These are phyloP conservation scores for Acinonyx jubatus DNA, from an alignment of 2,113 vertebrate genomes.

Conservation along the genomic window DNA sequence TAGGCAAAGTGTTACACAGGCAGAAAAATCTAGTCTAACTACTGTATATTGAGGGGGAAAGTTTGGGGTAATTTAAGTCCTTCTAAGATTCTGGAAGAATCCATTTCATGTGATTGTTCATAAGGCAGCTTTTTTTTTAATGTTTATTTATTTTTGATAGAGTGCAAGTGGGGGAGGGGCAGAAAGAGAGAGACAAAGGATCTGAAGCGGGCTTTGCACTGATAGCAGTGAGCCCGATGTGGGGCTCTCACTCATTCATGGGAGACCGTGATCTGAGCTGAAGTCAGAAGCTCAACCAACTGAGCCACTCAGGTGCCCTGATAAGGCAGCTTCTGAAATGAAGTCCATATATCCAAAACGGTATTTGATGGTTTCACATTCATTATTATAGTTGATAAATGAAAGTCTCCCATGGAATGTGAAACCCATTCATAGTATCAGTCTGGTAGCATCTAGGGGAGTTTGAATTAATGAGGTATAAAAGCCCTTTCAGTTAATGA, in stretches of 20 bases:
- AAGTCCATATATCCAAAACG: neutral
- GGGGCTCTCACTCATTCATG: too few species aligned
- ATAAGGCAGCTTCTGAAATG: conserved; percentile 4
- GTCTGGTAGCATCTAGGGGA: neutral
- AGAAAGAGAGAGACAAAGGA: too few species aligned
- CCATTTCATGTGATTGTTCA: neutral
- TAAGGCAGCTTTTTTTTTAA: neutral
- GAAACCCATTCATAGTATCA: neutral
- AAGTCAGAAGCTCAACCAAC: too few species aligned
- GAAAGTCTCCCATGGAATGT: neutral
- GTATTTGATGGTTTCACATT: neutral
- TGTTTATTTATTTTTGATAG: too few species aligned
- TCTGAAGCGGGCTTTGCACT: too few species aligned
- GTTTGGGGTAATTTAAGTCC: neutral
- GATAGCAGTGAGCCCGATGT: too few species aligned
- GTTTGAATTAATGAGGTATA: neutral
- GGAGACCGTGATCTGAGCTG: too few species aligned
- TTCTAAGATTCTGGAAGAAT: conserved; percentile 2
- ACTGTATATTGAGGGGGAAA: neutral
- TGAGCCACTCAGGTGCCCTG: too few species aligned
- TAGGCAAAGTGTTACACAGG: neutral
- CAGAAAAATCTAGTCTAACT: neutral
- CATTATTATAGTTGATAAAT: neutral
- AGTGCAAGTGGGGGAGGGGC: too few species aligned
- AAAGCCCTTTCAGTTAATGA: neutral